A percentile compares a stretch with the other conserved stretches of the same genome.
Evolutionary conservation across 2,888 invertebrate species (phyloP).

Genomic region (Tholera decimalis): DNA sequence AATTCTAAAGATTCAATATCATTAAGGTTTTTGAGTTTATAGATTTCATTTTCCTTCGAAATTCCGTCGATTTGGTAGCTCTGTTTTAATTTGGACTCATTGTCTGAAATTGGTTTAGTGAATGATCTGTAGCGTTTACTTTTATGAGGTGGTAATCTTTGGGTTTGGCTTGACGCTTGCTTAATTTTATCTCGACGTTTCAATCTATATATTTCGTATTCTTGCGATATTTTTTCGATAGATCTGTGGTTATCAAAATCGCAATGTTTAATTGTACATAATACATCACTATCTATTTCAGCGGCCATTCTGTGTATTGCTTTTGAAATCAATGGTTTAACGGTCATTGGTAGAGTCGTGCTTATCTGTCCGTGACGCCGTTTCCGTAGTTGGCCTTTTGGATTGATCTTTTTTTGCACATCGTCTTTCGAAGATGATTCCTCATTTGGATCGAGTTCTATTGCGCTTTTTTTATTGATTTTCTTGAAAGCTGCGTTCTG

Average conservation of each 20-base stretch:
- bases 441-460: neutral
- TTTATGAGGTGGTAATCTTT: neutral
- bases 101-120: neutral
- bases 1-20: neutral
- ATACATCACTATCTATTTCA: neutral
- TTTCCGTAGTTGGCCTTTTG: neutral
- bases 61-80: neutral
- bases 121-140: neutral
- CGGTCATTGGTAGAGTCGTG: neutral
- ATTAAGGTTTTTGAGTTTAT: neutral
- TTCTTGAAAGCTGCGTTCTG: neutral
- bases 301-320: neutral
- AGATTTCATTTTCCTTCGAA: conserved; percentile 9
- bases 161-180: neutral
- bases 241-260: neutral
- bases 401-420: neutral
- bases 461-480: neutral
- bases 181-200: neutral
- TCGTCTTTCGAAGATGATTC: neutral
- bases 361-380: neutral
- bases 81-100: neutral
- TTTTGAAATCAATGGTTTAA: neutral
- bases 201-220: neutral
- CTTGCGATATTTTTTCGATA: neutral
- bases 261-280: neutral